Percentiles rank a stretch among this genome's conserved stretches.
phyloP scores from a whole-genome alignment of 2,888 invertebrate genomes.

The Octodonta nipae region DNA sequence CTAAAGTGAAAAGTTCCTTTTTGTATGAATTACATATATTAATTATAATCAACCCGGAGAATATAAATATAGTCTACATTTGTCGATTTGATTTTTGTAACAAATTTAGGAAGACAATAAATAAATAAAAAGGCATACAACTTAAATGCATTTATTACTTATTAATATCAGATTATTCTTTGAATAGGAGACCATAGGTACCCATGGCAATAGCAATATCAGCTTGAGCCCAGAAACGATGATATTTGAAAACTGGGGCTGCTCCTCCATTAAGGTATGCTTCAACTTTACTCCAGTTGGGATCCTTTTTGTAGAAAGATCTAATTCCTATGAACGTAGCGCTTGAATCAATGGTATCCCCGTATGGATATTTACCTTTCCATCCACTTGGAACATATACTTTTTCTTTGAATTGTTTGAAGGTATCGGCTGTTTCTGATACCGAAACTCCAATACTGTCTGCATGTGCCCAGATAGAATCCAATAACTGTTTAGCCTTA shows the following conservation, averaged over 20 bases:
- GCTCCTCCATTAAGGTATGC: constrained; percentile 14
- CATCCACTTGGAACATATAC: constrained; percentile 1
- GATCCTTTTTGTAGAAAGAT: constrained; percentile 16
- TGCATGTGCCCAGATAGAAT: not conserved
- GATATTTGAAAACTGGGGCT: constrained; percentile 16
- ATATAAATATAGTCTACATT: too few relatives aligned
- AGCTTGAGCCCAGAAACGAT: constrained; percentile 20
- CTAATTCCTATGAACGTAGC: constrained; percentile 11
- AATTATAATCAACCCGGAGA: too few relatives aligned
- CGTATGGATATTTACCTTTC: constrained; percentile 1
- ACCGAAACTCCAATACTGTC: not conserved
- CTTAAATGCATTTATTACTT: too few relatives aligned
- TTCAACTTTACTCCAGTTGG: constrained; percentile 15
- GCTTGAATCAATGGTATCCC: not conserved
- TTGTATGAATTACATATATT: too few relatives aligned
- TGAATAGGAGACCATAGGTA: constrained; percentile 17
- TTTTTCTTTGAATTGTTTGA: not conserved
- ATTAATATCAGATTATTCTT: too few relatives aligned
- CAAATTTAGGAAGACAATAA: too few relatives aligned
- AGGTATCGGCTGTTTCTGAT: not conserved
- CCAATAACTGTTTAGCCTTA: constrained; percentile 1
- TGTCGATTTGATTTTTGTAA: too few relatives aligned
- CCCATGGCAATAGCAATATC: constrained; percentile 17
- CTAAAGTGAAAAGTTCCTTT: too few relatives aligned
- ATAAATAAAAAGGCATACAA: too few relatives aligned